phyloP scores from a whole-genome alignment of 2,888 invertebrate genomes.

The Ceraclea dissimilis region DNA sequence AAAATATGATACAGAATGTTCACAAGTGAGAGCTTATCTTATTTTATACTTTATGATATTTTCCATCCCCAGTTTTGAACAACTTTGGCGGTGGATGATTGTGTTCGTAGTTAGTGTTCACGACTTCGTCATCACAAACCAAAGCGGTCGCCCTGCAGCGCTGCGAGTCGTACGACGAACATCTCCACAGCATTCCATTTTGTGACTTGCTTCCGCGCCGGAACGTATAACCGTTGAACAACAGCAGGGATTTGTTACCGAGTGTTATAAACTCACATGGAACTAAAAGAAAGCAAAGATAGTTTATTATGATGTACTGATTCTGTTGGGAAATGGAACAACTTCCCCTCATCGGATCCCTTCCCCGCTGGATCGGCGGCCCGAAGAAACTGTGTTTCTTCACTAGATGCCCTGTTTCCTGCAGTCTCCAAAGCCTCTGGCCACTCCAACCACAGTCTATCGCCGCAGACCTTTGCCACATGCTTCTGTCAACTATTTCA shows the following conservation, averaged over 20 bases:
- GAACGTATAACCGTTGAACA: conserved; percentile 13
- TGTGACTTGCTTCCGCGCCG: not conserved
- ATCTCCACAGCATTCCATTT: conserved; percentile 7
- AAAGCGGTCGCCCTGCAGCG: conserved; percentile 10
- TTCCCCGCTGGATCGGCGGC: no score
- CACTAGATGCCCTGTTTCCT: no score
- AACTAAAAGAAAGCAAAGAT: conserved; percentile 3
- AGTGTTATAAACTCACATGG: conserved; percentile 29
- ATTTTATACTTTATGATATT: not conserved
- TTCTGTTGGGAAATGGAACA: no score
- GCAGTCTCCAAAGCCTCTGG: no score
- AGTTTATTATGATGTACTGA: no score
- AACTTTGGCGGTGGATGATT: conserved; percentile 4
- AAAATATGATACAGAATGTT: not conserved
- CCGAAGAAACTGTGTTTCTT: no score
- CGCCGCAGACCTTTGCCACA: no score
- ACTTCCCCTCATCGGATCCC: no score
- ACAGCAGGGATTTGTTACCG: conserved; percentile 26
- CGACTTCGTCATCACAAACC: conserved; percentile 1
- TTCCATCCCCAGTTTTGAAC: not conserved
- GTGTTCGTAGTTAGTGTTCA: conserved; percentile 4
- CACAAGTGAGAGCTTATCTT: no score
- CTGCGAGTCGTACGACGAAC: conserved; percentile 9
- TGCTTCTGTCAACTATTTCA: no score
- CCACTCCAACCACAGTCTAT: no score